A percentile compares a stretch with the other conserved stretches of the same genome.
These are phyloP conservation scores for Xenopus tropicalis DNA, from an alignment of 2,113 vertebrate genomes.

Conservation along the genomic window UCB_Xtro_10.0 CM004446.2:141017501-141018000, in stretches of 20 bases:
- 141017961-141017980: conserved; percentile 12
- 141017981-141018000: neutral
- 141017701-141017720: neutral
- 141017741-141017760: neutral
- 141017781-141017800: conserved; percentile 5
- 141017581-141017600: neutral
- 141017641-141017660: neutral
- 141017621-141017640: neutral
- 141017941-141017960: conserved; percentile 14
- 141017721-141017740: neutral
- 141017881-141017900: conserved; percentile 2
- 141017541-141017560: too few relatives aligned
- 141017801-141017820: neutral
- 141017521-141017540: too few relatives aligned
- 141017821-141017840: neutral
- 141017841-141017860: neutral
- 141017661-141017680: neutral
- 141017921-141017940: conserved; percentile 8
- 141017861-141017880: neutral
- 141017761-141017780: conserved; percentile 1
- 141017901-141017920: neutral
- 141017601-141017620: neutral
- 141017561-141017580: neutral
- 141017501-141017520: too few relatives aligned
- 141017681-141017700: neutral